Evolutionary conservation across 2,113 vertebrate species (phyloP).

Genomic region (Gnathochromis pfefferi): DNA sequence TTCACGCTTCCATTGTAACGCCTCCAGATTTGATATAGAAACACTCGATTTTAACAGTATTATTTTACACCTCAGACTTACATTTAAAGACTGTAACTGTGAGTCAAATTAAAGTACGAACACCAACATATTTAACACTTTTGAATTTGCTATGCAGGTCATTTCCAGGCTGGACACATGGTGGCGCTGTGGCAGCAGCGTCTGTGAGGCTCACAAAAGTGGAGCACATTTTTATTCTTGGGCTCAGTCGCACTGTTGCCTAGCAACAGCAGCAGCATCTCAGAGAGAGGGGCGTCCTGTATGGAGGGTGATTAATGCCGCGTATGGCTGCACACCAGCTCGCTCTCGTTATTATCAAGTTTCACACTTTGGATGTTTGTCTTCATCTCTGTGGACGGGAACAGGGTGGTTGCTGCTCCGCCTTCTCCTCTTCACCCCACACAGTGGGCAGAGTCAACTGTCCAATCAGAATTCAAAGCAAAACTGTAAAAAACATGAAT

Average conservation of each 20-base stretch:
- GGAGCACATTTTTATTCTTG: background rate
- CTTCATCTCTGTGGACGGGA: background rate
- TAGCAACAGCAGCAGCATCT: slow-evolving; percentile 15
- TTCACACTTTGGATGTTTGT: background rate
- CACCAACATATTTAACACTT: background rate
- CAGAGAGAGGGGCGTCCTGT: background rate
- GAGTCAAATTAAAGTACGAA: background rate
- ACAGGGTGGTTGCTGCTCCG: background rate
- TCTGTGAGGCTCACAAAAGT: background rate
- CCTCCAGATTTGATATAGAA: background rate
- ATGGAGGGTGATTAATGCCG: background rate
- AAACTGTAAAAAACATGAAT: background rate
- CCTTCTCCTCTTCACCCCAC: background rate
- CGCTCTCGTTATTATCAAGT: background rate
- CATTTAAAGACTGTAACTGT: background rate
- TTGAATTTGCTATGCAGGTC: background rate
- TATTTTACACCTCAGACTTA: background rate
- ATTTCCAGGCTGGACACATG: background rate
- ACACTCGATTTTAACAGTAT: background rate
- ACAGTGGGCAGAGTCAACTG: background rate
- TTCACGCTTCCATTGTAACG: fast-evolving
- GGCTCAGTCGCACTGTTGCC: slow-evolving; percentile 20
- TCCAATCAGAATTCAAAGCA: background rate
- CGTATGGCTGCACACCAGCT: background rate
- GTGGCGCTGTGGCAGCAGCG: background rate